Conservation (phyloP, 2,797 vertebrate genomes). For the Clarias pachynema region DNA sequence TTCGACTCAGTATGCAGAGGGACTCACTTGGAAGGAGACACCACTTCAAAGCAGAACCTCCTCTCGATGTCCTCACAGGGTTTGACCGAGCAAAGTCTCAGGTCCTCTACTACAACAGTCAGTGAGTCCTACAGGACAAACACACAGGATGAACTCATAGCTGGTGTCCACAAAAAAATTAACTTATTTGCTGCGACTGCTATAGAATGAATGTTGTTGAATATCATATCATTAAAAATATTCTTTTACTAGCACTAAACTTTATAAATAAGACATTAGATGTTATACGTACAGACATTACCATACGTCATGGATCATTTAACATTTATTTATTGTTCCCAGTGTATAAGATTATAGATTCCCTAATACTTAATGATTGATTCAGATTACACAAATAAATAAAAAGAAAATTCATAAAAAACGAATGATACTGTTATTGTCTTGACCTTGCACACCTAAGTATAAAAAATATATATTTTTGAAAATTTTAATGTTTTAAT, state of each 20-base stretch:
- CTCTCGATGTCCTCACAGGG: slow-evolving; percentile 96
- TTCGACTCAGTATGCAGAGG: neutral
- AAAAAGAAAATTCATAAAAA: too few relatives aligned
- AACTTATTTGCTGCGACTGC: neutral
- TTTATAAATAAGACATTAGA: too few relatives aligned
- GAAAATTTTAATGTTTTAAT: too few relatives aligned
- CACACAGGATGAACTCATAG: slow-evolving; percentile 7
- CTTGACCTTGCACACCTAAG: too few relatives aligned
- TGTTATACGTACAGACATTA: too few relatives aligned
- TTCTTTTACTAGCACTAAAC: neutral
- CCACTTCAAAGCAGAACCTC: slow-evolving; percentile 97
- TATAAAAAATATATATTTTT: too few relatives aligned
- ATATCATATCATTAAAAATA: neutral
- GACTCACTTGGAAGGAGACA: slow-evolving; percentile 94
- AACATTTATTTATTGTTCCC: neutral
- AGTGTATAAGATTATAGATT: too few relatives aligned
- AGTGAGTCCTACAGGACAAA: slow-evolving; percentile 83
- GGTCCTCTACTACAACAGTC: slow-evolving; percentile 95
- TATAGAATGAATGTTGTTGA: neutral
- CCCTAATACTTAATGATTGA: too few relatives aligned
- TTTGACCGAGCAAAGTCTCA: slow-evolving; percentile 93
- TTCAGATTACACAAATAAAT: too few relatives aligned
- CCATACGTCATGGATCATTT: neutral
- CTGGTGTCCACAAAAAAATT: slow-evolving; percentile 23
- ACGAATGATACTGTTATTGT: too few relatives aligned